Evolutionary conservation across 1,140 invertebrate species (phyloP).

Genomic region (Anastrepha ludens): DNA sequence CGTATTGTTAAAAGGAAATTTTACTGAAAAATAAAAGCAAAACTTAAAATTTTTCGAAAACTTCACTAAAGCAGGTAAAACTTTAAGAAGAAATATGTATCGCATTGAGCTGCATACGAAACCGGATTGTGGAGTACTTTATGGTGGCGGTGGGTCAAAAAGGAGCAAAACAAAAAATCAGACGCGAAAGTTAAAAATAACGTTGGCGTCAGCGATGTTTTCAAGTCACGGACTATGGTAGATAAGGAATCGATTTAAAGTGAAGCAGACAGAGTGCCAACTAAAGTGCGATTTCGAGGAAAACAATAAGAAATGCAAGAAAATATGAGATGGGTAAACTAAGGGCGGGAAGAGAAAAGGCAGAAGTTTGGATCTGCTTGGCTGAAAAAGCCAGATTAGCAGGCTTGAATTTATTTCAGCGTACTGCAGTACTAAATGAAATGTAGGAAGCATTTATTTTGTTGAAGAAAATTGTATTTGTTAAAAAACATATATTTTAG

Average conservation of each 20-base stretch:
- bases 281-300: constrained; percentile 13
- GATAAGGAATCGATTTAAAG: constrained; percentile 50
- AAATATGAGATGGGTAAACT: too few relatives aligned
- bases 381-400: not conserved
- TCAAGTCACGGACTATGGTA: constrained; percentile 30
- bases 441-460: too few relatives aligned
- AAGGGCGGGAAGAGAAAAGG: not conserved
- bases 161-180: constrained; percentile 15
- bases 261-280: not conserved
- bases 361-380: not conserved
- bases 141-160: not conserved
- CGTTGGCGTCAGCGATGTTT: constrained; percentile 42
- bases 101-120: not conserved
- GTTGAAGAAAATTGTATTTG: too few relatives aligned
- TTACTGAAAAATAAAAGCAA: not conserved
- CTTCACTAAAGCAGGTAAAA: constrained; percentile 38
- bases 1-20: not conserved
- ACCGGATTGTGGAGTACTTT: constrained; percentile 38
- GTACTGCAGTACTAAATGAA: too few relatives aligned
- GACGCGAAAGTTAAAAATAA: constrained; percentile 49
- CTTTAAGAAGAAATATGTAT: constrained; percentile 3
- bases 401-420: not conserved
- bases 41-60: not conserved
- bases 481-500: too few relatives aligned
- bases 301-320: not conserved